Evolutionary conservation across 1,140 invertebrate genomes (phyloP), one percentile per base, ranked within the genome.

Genomic region (Mesaphorura yosii): DNA sequence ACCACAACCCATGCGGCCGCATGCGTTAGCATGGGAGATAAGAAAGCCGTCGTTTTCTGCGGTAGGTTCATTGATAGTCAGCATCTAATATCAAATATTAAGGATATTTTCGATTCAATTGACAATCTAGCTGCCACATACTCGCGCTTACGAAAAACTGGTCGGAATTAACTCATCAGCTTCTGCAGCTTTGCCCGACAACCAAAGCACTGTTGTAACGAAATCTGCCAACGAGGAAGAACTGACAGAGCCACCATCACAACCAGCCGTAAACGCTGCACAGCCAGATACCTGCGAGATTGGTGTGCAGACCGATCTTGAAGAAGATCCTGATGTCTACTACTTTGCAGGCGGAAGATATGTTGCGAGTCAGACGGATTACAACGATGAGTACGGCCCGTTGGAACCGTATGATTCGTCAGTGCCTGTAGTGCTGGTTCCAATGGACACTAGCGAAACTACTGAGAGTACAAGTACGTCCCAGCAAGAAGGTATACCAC

Each of bases 21-120:
- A 82, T 39, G 89, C 89, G 19, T 71, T 95, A 42, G 85, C 91
- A 14, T 95, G 91, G 91, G 90, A 95, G 72, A 82, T 95, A 25
- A 75, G 88, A 53, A 95, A 94, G 70, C 89, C 88, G 51, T 91
- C 89, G 55, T 85, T 89, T 29, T 72, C 72, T 17, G 77, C 76
- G 65, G 68, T 69, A 54, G 53, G 51, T 49, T 28, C 17, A 2
- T 25, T 34, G 37, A n/a, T n/a, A n/a, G n/a, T n/a, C n/a, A n/a
- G n/a, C n/a, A n/a, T 45, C 3, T 20, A 44, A 20, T 17, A 47
- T 7, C 50, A 39, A 22, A 17, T 17, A 25, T 40, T 28, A 29
- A 20, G 15, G 31, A 10, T 17, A 34, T 34, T 34, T 34, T 10
- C 10, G 31, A 34, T 34, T n/a, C 31, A 34, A 34, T 34, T 34